phyloP scores from a whole-genome alignment of 92 coral and sea anemone species.

The Bergia puertoricense region DNA sequence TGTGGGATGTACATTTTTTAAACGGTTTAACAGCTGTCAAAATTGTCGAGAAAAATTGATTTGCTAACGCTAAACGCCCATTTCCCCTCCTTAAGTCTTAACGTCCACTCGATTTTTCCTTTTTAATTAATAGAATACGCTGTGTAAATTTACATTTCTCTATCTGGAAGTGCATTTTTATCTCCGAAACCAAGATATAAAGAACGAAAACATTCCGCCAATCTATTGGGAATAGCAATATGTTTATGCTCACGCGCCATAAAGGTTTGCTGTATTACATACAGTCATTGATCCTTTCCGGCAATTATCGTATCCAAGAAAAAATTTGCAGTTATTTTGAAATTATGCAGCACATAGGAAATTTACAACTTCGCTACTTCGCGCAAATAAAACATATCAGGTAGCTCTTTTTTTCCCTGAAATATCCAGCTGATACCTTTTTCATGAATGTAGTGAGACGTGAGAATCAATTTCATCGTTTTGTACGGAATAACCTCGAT shows the following conservation, averaged over 20 bases:
- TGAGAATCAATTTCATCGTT: constrained; percentile 6
- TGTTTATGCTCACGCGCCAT: constrained; percentile 6
- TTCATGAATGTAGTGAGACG: neutral
- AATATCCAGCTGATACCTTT: constrained; percentile 8
- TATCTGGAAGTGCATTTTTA: constrained; percentile 3
- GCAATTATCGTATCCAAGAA: neutral
- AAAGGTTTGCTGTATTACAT: constrained; percentile 3
- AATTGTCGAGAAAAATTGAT: constrained; percentile 11
- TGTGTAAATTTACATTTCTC: constrained; percentile 2
- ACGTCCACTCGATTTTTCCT: constrained; percentile 5
- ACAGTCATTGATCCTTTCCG: constrained; percentile 3
- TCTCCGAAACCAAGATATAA: constrained; percentile 4
- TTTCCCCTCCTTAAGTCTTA: constrained; percentile 5
- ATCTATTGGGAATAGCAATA: constrained; percentile 3
- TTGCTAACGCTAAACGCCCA: constrained; percentile 14
- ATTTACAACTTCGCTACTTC: neutral
- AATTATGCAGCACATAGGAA: neutral
- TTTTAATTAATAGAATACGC: constrained; percentile 1
- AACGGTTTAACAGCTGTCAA: constrained; percentile 13
- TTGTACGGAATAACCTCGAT: constrained; percentile 4
- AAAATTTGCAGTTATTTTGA: neutral
- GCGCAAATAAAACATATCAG: neutral
- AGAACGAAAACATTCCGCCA: constrained; percentile 5
- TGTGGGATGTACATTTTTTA: constrained; percentile 12
- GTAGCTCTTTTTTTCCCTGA: constrained; percentile 1